Evolutionary conservation across 2,113 vertebrate genomes (phyloP).

Genomic region (Anoura caudifer): DNA sequence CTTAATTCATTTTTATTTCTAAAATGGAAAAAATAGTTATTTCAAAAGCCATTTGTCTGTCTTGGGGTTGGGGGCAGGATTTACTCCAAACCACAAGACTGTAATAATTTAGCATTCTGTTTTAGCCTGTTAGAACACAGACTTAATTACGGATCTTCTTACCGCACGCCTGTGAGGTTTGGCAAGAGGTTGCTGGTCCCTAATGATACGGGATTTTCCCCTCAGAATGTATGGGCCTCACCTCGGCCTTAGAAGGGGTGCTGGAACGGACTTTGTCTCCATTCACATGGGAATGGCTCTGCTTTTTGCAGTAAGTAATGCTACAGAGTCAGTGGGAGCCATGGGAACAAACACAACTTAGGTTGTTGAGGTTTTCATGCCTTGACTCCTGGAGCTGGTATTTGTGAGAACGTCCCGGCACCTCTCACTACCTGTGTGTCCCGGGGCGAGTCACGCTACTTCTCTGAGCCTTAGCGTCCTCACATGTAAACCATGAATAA

Average conservation of each 20-base stretch:
- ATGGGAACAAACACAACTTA: neutral
- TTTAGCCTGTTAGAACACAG: neutral
- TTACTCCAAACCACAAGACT: neutral
- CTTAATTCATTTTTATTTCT: neutral
- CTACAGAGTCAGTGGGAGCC: neutral
- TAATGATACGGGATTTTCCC: neutral
- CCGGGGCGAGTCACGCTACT: neutral
- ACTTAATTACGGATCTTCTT: neutral
- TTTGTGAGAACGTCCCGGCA: neutral
- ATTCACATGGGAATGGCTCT: neutral
- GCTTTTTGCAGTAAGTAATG: neutral
- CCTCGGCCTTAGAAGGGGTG: neutral
- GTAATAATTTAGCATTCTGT: neutral
- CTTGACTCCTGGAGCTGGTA: fast-evolving
- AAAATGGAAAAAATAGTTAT: neutral
- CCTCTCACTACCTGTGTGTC: neutral
- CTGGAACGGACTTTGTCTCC: neutral
- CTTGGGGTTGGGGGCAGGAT: neutral
- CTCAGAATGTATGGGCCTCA: neutral
- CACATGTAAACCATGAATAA: too few species aligned
- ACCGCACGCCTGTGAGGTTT: neutral
- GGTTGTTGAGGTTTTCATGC: neutral
- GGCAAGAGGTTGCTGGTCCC: neutral
- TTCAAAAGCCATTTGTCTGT: neutral
- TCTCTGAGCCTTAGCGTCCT: neutral